phyloP scores from a whole-genome alignment of 2,797 vertebrate species.

The Myiothlypis chrysogaster region DNA sequence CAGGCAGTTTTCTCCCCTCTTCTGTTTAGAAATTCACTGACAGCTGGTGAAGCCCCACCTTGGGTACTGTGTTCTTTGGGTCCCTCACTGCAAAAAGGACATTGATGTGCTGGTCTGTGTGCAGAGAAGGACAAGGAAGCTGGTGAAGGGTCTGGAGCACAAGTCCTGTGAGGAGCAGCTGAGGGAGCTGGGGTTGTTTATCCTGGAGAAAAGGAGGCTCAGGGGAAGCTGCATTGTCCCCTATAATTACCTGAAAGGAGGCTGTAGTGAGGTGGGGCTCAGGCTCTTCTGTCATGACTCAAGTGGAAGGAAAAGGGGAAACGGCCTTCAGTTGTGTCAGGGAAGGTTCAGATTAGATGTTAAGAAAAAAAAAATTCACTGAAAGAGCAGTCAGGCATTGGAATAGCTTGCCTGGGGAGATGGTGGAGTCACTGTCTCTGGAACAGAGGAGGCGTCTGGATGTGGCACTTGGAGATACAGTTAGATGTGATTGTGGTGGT shows the following conservation, averaged over 20 bases:
- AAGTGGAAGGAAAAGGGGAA: neutral
- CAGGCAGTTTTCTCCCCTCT: neutral
- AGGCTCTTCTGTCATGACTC: neutral
- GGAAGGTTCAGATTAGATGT: neutral
- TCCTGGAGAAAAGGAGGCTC: neutral
- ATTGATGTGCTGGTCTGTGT: too few relatives aligned
- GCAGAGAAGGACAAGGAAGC: neutral
- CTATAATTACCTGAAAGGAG: neutral
- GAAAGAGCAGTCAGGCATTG: neutral
- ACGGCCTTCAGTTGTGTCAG: neutral
- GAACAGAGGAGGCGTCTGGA: neutral
- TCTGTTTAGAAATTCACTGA: neutral
- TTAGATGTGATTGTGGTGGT: neutral
- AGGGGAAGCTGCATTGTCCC: too few relatives aligned
- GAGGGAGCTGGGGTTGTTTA: neutral
- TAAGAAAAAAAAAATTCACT: neutral
- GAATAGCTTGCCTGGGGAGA: neutral
- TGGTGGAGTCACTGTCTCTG: neutral
- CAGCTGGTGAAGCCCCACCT: neutral
- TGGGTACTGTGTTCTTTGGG: neutral
- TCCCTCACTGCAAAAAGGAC: neutral
- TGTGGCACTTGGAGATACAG: neutral
- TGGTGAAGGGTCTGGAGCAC: neutral
- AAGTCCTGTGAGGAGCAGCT: fast-evolving
- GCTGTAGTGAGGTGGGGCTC: neutral